A percentile compares a stretch with the other conserved stretches of the same genome.
Evolutionary conservation across 1,140 invertebrate genomes (phyloP).

Genomic region (Macrocentrus cingulum): DNA sequence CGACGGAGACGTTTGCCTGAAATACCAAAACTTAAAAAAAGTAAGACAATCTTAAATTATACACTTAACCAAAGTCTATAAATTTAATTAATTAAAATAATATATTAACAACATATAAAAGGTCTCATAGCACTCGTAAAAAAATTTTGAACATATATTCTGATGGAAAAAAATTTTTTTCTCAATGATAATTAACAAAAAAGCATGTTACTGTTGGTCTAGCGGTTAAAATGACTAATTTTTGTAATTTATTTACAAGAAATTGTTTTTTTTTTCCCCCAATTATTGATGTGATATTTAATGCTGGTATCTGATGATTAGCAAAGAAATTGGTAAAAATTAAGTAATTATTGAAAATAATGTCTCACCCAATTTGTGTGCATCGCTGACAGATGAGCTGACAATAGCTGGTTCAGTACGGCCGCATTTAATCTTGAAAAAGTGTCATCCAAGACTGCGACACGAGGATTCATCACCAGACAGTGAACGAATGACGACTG

Average conservation of each 20-base stretch:
- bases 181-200: not conserved
- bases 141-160: too few relatives aligned
- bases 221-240: too few relatives aligned
- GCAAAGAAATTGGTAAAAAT: not conserved
- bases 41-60: conserved; percentile 66
- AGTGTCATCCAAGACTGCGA: conserved; percentile 65
- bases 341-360: conserved; percentile 40
- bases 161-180: too few relatives aligned
- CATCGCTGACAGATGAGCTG: conserved; percentile 74
- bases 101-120: too few relatives aligned
- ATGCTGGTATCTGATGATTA: too few relatives aligned
- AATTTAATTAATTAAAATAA: too few relatives aligned
- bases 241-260: too few relatives aligned
- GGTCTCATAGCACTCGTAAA: too few relatives aligned
- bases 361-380: conserved; percentile 45
- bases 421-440: conserved; percentile 71
- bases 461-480: conserved; percentile 83
- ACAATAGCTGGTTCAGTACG: conserved; percentile 39
- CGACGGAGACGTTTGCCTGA: conserved; percentile 80
- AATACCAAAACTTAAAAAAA: conserved; percentile 84
- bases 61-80: too few relatives aligned
- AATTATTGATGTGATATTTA: too few relatives aligned
- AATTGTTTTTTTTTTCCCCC: too few relatives aligned
- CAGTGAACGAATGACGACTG: conserved; percentile 78
- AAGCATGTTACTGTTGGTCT: too few relatives aligned